Evolutionary conservation across 1,140 invertebrate species (phyloP).

Genomic region (Diachasmimorpha longicaudata): DNA sequence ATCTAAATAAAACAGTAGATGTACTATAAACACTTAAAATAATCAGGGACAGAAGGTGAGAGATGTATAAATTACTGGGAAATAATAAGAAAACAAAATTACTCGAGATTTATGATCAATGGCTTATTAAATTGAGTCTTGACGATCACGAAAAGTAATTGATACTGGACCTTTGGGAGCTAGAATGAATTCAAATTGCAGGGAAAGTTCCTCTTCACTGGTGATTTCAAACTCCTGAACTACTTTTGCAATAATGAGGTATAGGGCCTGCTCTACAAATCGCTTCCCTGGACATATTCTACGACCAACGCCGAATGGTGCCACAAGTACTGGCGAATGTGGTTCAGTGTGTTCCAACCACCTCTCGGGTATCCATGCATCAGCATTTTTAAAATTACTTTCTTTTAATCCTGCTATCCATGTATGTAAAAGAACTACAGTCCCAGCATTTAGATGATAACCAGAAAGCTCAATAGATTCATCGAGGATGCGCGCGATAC

Average conservation of each 20-base stretch:
- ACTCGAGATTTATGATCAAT: not conserved
- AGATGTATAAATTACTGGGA: not conserved
- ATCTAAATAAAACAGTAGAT: slow-evolving; percentile 39
- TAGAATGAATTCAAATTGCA: slow-evolving; percentile 80
- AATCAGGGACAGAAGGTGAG: not conserved
- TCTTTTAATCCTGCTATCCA: slow-evolving; percentile 80
- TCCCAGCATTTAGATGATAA: slow-evolving; percentile 79
- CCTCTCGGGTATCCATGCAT: slow-evolving; percentile 79
- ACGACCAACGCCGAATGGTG: slow-evolving; percentile 87
- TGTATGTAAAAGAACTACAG: slow-evolving; percentile 84
- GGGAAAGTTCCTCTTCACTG: slow-evolving; percentile 70
- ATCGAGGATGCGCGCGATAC: slow-evolving; percentile 80
- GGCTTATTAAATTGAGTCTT: slow-evolving; percentile 32
- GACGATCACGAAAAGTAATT: slow-evolving; percentile 69
- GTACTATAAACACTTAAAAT: slow-evolving; percentile 23
- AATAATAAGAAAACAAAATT: slow-evolving; percentile 7
- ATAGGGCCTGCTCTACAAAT: slow-evolving; percentile 80
- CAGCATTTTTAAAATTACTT: slow-evolving; percentile 78
- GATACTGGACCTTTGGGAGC: slow-evolving; percentile 74
- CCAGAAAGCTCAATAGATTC: slow-evolving; percentile 77
- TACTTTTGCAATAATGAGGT: slow-evolving; percentile 77
- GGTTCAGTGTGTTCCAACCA: slow-evolving; percentile 72
- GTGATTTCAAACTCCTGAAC: slow-evolving; percentile 73
- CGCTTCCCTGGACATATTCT: slow-evolving; percentile 83
- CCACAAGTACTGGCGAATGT: slow-evolving; percentile 70